Base-by-base conservation (phyloP, 2,888 invertebrate genomes). In the Nymphalis c-album region DNA sequence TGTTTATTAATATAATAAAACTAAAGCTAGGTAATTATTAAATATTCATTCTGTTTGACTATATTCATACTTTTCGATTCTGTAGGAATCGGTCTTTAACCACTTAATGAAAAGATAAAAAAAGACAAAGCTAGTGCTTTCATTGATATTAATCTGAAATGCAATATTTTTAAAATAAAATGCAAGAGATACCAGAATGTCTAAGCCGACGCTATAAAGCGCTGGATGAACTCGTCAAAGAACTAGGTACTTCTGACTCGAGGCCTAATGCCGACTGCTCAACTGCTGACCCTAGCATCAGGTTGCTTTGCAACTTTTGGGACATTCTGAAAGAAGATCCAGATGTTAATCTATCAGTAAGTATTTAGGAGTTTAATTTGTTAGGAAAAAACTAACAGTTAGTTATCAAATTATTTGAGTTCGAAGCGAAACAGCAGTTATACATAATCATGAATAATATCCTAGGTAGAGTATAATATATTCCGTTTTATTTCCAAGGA, bases 241-340 rank as follows among this genome's bases (percentile, higher is more conserved):
- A 89, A 17, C 70, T 90, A 16, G 79, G 67, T 55, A 7, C 63
- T 31, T 7, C 66, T 63, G 47, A 72, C 73, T 10, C 60, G 61
- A 6, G 60, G 16, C 53, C 26, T 6, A 67, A 70, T 1, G 47
- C 31, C 2, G 71, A 75, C 8, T 69, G 68, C 10, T 55, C 71
- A 31, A 63, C 69, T 0, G 73, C 76, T 2, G 80, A 85, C 2
- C 81, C 82, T 1, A 80, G 84, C 18, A 76, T 87, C 26, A 85
- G 82, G 64, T 78, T 91, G 1, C 86, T 91, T 86, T 85, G 87
- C 68, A 78, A 89, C 31, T 87, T 91, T 68, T 91, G 91, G 91
- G 83, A 85, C 48, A 87, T 87, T 68, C 79, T 90, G 1, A 85
- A 88, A 71, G 84, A 88, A 68, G 81, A 90, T 64, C 88, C 89